Evolutionary conservation across 2,888 invertebrate species (phyloP), one percentile per base, ranked within the genome.

Genomic region (Tetropium fuscum): DNA sequence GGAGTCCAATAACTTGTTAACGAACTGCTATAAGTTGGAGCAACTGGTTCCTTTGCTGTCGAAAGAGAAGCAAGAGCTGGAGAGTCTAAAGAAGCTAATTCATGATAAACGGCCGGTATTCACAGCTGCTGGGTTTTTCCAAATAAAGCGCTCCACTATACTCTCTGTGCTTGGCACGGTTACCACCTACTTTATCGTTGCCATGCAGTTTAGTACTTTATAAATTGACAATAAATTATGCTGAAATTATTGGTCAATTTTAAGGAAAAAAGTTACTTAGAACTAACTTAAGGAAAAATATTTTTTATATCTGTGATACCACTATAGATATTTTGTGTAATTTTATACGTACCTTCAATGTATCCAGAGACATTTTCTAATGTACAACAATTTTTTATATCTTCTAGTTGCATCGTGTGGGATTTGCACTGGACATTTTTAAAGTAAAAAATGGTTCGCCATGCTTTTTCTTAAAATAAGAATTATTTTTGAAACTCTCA

Each of bases 171-270:
- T 48, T 7, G 10, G 36, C 15, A 55, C 44, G 8, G 40, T 30
- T 1, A 36, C 47, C 1, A 55, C 47, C 7, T 55, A 55, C 11
- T 55, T 55, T 27, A 44, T 55, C 10, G 55, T 47, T 10, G 36
- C 38, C 1, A 18, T 55, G 27, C 55, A 55, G 27, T 55, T 55
- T 10, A 48, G 13, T 15, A 27, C 44, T 16, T 5, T 44, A n/a
- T 13, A 44, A 5, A 2, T 40, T 40, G 2, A n/a, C 32, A 32
- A 10, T 43, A 13, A 20, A 11, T 6, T 41, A 22, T 7, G 6
- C 20, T 11, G 13, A 1, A 19, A n/a, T 8, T 27, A 27, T 6
- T 27, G 8, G 27, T n/a, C 8, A 27, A 6, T 27, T 27, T 27
- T 1, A 8, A 6, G 10, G 0, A 3, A 1, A 27, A 27, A n/a